Base-by-base conservation (phyloP, 2,113 vertebrate genomes). In the Phrynocephalus versicolor region DNA sequence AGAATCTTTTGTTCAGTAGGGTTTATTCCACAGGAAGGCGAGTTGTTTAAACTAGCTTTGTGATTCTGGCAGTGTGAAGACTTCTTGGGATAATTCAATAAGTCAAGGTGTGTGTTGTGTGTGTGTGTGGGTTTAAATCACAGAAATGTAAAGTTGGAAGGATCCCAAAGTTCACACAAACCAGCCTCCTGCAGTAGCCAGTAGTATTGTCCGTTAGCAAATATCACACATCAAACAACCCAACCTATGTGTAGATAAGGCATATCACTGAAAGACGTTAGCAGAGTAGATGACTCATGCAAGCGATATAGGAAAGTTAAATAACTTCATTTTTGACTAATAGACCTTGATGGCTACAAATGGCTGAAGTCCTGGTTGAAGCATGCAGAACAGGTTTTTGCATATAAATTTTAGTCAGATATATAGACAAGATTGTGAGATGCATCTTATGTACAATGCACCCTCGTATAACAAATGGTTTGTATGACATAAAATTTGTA, bases 1-100 rank as follows among this genome's bases (percentile, higher is more conserved):
- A 64, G 67, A 80, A 73, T 10, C 35, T 90, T 77, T 90, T 77
- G 19, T 75, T 14, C n/a, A 45, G 74, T 12, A 5, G 73, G 79
- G 85, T 70, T 84, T 91, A 33, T 41, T 55, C 13, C 23, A 30
- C 39, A 30, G n/a, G 35, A 78, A 64, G 30, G 3, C 78, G 57
- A 79, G 72, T 65, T 77, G 16, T 62, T 79, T 64, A 74, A 85
- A 21, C 3, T 0, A 80, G 27, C 3, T 89, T 62, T 15, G 21
- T 55, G 25, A 58, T 82, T 35, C 30, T 64, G 55, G 19, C 1
- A 9, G 3, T 2, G 3, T 37, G 51, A 30, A 25, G 37, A 57
- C 12, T 74, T 45, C 71, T 23, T 70, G 2, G 79, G 69, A 62
- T 15, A 80, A 64, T 2, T 35, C 19, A 80, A 78, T 13, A 58